Base-by-base conservation (phyloP, 2,113 vertebrate species). In the Hymenochirus boettgeri region DNA sequence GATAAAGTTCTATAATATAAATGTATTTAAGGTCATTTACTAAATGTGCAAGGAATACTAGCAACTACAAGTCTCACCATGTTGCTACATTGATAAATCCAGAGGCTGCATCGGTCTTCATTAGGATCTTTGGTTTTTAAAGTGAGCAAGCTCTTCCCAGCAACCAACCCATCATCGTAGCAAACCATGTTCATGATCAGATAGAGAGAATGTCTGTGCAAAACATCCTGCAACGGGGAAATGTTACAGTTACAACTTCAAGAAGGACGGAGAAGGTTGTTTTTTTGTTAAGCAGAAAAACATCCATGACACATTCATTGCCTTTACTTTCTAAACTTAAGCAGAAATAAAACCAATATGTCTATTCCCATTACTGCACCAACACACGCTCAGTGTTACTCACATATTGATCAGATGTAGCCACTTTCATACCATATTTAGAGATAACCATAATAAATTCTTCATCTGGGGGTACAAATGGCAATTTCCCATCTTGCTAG, bases 401-500 rank as follows among this genome's bases (percentile, higher is more conserved):
- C 86, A 99, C 97, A 89, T 91, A 95, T 71, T 96, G 94, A 77
- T 99, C 93, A 65, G 89, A 79, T 0, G 92, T 93, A 19, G 91
- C 92, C 23, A 97, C 92, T 87, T 97, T 99, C 73, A 99, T 91
- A 12, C 97, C 97, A 0, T 98, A 91, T 79, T 96, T 99, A 50
- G 96, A 98, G 70, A 99, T 93, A 27, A 86, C 90, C 82, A 99
- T 89, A 57, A 93, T 86, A 81, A 95, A 90, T 71, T 99, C 96
- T 78, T 97, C 93, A 52, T 98, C 96, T 78, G 83, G 82, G 3
- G 97, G 93, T 60, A 97, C 90, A 74, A 97, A 99, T 22, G 96
- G 94, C 77, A 99, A 79, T 79, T 94, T 95, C 85, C 95, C 93
- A 69, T 95, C 91, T 97, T 99, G 95, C 97, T 99, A 83, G 82